phyloP scores from a whole-genome alignment of 1,140 invertebrate species.

The Aleiodes sp. region DNA sequence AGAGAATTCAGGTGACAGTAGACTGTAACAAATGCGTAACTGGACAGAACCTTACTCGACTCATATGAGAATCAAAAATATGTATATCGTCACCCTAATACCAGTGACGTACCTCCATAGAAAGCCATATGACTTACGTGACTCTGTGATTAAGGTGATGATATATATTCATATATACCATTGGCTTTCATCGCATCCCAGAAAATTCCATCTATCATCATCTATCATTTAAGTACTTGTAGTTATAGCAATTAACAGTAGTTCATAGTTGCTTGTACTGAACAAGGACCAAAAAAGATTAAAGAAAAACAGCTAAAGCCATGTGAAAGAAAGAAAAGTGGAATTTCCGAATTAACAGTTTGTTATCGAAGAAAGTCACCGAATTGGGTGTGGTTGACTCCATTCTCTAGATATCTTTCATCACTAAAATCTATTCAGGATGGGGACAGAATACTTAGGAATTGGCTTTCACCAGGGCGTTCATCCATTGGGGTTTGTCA shows the following conservation, averaged over 20 bases:
- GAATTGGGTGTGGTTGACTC: conserved; percentile 4
- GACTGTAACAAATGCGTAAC: conserved; percentile 46
- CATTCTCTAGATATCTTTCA: background rate
- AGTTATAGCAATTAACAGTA: conserved; percentile 5
- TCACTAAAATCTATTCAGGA: background rate
- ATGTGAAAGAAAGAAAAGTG: too few species aligned
- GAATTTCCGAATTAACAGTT: too few species aligned
- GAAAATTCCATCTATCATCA: background rate
- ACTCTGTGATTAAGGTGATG: too few species aligned
- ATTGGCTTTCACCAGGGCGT: conserved; percentile 9
- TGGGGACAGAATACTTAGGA: background rate
- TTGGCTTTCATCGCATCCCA: conserved; percentile 1
- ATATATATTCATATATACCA: background rate
- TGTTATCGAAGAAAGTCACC: conserved; percentile 2
- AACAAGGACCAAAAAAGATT: too few species aligned
- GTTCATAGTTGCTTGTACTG: conserved; percentile 13
- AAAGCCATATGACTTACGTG: too few species aligned
- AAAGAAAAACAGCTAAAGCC: too few species aligned
- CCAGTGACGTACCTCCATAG: too few species aligned
- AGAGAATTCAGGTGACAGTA: conserved; percentile 35
- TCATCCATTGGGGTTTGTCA: background rate
- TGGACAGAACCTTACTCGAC: conserved; percentile 49
- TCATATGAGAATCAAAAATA: conserved; percentile 4
- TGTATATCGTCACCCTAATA: too few species aligned
- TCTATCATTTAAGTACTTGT: background rate